Evolutionary conservation across 2,888 invertebrate genomes (phyloP), one percentile per base, ranked within the genome.

Genomic region (Philopedon plagiatum): DNA sequence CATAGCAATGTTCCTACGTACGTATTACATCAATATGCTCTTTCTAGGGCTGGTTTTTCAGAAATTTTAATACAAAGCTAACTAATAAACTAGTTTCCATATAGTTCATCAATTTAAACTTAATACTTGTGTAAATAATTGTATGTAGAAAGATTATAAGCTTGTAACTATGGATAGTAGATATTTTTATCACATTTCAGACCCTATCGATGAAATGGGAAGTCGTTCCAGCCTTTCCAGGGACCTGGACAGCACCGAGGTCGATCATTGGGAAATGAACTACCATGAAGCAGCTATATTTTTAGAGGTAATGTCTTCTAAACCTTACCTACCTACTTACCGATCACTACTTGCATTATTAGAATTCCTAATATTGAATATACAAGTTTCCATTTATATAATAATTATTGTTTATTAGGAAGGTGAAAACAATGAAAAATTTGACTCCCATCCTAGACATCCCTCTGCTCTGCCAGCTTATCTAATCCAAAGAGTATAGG

Each of bases 201-300:
- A 84, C 76, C 86, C 86, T 15, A 83, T 87, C 26, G 86, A 90
- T 80, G 90, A 90, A 84, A 89, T 90, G 88, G 90, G 90, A 63
- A 90, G 90, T 83, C 85, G 90, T 46, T 90, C 90, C 46, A 90
- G 90, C 5, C 87, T 90, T 19, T 89, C 89, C 83, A 78, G 84
- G 67, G 87, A 85, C 11, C 7, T 75, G 41, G 88, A 89, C 9
- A 84, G 87, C 60, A 86, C 86, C 78, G 83, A 83, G 23, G 87
- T 88, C 69, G 90, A 90, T 80, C 91, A 92, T 77, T 95, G 95
- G 95, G 92, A 94, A 85, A 93, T 95, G 91, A 95, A 95, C 85
- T 95, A 95, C 83, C 94, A 94, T 80, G 95, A 95, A 82, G 94
- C 95, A 13, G 93, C 95, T 57, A 96, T 96, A 80, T 96, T 93